Evolutionary conservation across 1,140 invertebrate species (phyloP), one percentile per base, ranked within the genome.

Genomic region (Drosophila biarmipes): DNA sequence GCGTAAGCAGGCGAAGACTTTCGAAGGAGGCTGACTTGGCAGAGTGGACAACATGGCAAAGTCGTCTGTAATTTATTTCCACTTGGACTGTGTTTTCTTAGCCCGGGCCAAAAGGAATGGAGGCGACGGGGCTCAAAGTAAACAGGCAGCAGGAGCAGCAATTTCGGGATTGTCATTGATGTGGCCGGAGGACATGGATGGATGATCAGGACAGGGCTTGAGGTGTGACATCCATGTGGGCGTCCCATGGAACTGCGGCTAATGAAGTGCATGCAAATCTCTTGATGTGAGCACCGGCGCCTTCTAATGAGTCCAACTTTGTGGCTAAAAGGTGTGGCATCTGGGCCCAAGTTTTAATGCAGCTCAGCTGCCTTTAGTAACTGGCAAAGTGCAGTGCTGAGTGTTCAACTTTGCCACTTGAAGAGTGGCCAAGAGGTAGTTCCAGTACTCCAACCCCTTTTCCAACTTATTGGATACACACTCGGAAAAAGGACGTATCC

Each of bases 251-350:
- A 64, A 61, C 69, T 78, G 78, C 67, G 78, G 74, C 82, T 89
- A 87, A 87, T 87, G 82, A 86, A 87, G 82, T 86, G 82, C 79
- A 87, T 89, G 82, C 84, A 87, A 87, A 89, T 75, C 68, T 48
- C 24, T 46, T 67, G 78, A 56, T 69, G 61, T 56, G 54, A 53
- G 59, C 40, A 57, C 64, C 61, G 21, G 68, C 56, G 77, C 55
- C 68, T 61, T 64, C 71, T 85, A 87, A 85, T 85, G 81, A 85
- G 81, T 80, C 71, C 66, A 66, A 73, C 57, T 63, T 75, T 85
- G 81, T 35, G 72, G 80, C 49, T 8, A 48, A 40, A 63, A 77
- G 80, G 77, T 73, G 73, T 77, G 77, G 57, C 76, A 54, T 42
- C 68, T 53, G 58, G 51, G 40, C 27, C 45, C 40, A 75, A 66